Evolutionary conservation across 2,113 vertebrate species (phyloP), one percentile per base, ranked within the genome.

Genomic region (Actenoides hombroni): DNA sequence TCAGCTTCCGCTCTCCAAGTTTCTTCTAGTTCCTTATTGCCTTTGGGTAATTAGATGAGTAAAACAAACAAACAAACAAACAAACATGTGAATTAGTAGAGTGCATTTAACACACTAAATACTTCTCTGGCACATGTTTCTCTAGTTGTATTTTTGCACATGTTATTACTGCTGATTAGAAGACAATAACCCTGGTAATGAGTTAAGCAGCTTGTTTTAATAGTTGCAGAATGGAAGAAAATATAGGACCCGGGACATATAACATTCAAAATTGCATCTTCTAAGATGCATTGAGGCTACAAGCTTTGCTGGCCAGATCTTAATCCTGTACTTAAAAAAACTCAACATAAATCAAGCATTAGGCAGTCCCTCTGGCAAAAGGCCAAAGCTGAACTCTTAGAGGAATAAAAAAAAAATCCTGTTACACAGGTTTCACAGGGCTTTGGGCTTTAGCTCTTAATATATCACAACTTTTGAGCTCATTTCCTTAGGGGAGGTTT

Each of bases 351-450:
- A 88, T 24, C 42, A 69, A 84, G 49, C 28, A 81, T 92, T 82
- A 94, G 73, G 79, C 44, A 93, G 44, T 74, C 53, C 37, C 79
- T 92, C 67, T 86, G 63, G 88, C 73, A 91, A 93, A 92, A 92
- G 23, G 28, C 92, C 83, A 84, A 94, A 93, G 39, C 53, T 83
- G 80, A 95, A 78, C 68, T 80, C 68, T 78, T 82, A 79, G 54
- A 79, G 39, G 42, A 90, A 80, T 74, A 93, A 26, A 28, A 73
- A 33, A 85, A 88, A 94, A 95, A 82, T 95, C 65, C 80, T 87
- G 35, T 95, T 95, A 93, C 57, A 80, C 35, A 51, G 15, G 75
- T 95, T 97, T 93, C 88, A 89, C 40, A 59, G 83, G 15, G 73
- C 88, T 92, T 74, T 80, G 74, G 70, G 77, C 64, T 89, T 94